phyloP scores from a whole-genome alignment of 2,113 vertebrate species.

The Cricetomys ansorgei region DNA sequence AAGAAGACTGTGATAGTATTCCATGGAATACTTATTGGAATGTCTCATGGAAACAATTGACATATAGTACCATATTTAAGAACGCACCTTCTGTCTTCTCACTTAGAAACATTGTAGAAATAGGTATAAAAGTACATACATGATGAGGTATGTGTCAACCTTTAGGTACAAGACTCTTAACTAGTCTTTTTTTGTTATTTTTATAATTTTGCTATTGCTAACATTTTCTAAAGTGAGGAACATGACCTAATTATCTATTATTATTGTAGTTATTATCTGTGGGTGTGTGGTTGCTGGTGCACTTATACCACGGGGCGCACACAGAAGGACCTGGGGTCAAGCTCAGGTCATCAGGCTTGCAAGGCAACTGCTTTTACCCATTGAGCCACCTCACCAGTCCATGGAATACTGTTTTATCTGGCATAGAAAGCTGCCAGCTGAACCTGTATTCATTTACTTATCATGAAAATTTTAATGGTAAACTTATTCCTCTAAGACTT shows the following conservation, averaged over 20 bases:
- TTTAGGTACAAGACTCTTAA: slow-evolving; percentile 94
- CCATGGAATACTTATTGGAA: slow-evolving; percentile 75
- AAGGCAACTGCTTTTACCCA: neutral
- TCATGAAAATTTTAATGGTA: slow-evolving; percentile 78
- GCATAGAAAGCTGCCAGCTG: slow-evolving; percentile 93
- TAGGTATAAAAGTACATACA: slow-evolving; percentile 92
- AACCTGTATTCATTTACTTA: slow-evolving; percentile 94
- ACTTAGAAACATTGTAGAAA: slow-evolving; percentile 92
- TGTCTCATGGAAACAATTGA: slow-evolving; percentile 93
- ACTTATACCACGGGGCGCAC: neutral
- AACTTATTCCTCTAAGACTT: neutral
- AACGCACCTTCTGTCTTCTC: slow-evolving; percentile 92
- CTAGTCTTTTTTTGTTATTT: slow-evolving; percentile 96
- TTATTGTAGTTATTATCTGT: neutral
- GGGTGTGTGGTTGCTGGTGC: neutral
- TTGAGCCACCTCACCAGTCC: neutral
- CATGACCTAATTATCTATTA: slow-evolving; percentile 75
- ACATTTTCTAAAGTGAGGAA: slow-evolving; percentile 95
- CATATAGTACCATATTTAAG: slow-evolving; percentile 87
- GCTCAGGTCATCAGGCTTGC: neutral
- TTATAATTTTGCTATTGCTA: slow-evolving; percentile 96
- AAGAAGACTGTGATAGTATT: slow-evolving; percentile 66
- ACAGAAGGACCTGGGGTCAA: neutral
- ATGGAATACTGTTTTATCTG: slow-evolving; percentile 89
- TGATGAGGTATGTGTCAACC: slow-evolving; percentile 94